A percentile compares a stretch with the other conserved stretches of the same genome.
Evolutionary conservation across 2,797 vertebrate genomes (phyloP).

Genomic region (Eulemur coronatus): DNA sequence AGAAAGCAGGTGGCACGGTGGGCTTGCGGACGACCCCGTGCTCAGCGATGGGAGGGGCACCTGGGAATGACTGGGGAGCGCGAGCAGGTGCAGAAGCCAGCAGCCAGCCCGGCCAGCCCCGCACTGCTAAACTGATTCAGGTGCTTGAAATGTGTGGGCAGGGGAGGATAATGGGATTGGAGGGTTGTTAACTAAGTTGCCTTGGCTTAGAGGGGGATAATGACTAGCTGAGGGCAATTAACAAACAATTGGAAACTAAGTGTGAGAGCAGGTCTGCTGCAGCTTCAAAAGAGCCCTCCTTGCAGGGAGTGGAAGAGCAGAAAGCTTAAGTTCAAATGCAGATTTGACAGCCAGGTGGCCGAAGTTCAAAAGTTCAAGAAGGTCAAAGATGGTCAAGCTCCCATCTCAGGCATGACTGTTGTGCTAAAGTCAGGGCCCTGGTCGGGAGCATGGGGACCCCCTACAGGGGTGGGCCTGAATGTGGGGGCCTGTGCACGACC

Average conservation of each 20-base stretch:
- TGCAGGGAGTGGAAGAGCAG: not conserved
- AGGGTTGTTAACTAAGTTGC: not conserved
- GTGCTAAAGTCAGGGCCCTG: not conserved
- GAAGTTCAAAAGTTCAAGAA: not conserved
- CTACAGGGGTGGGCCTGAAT: not conserved
- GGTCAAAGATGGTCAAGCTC: not conserved
- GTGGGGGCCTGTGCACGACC: no score
- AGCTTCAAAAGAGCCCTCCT: not conserved
- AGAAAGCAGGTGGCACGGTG: not conserved
- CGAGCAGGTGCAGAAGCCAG: fast-evolving
- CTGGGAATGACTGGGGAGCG: not conserved
- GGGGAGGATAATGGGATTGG: not conserved
- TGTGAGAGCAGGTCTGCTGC: not conserved
- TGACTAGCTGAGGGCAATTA: not conserved
- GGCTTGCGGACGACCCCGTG: no score
- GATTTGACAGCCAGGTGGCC: not conserved
- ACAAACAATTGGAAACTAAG: not conserved
- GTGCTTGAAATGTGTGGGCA: not conserved
- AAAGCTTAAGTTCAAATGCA: not conserved
- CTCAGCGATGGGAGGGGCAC: no score
- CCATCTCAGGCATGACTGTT: not conserved
- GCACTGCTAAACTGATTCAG: fast-evolving
- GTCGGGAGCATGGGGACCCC: not conserved
- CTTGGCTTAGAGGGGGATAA: not conserved
- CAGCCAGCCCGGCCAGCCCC: not conserved